Conservation (phyloP, 1,140 invertebrate species). For the Ceratosolen fusciceps region DNA sequence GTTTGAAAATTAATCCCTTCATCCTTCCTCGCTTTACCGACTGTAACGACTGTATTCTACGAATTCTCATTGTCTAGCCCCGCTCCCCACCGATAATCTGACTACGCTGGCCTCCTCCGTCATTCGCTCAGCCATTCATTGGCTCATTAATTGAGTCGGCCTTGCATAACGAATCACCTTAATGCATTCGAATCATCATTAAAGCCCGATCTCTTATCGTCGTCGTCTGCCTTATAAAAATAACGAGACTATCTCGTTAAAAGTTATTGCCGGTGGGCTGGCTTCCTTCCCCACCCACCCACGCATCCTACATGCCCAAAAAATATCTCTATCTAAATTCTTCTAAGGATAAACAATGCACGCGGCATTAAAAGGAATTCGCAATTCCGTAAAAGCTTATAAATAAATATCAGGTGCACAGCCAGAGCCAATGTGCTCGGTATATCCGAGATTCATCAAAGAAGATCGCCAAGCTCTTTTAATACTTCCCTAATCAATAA, state of each 20-base stretch:
- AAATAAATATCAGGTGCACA: not conserved
- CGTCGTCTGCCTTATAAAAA: no score
- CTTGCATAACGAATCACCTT: not conserved
- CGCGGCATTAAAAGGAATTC: not conserved
- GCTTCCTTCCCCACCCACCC: no score
- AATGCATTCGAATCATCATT: not conserved
- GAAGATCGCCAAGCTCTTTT: not conserved
- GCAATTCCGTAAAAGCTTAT: not conserved
- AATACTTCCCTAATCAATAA: not conserved
- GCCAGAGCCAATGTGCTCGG: no score
- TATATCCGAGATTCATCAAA: not conserved
- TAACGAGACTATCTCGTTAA: no score
- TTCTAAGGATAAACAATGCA: no score
- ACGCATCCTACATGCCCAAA: not conserved
- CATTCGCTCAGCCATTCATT: not conserved
- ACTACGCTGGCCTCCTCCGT: not conserved
- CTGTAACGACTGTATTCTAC: no score
- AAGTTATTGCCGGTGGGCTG: no score
- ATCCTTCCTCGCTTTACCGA: not conserved
- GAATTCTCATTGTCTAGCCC: not conserved
- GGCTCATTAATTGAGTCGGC: not conserved
- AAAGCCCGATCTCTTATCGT: not conserved
- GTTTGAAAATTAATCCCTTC: constrained; percentile 1
- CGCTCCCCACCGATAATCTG: not conserved
- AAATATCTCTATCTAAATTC: no score